Evolutionary conservation across 2,888 invertebrate species (phyloP).

Genomic region (Rhynchonema sp.): DNA sequence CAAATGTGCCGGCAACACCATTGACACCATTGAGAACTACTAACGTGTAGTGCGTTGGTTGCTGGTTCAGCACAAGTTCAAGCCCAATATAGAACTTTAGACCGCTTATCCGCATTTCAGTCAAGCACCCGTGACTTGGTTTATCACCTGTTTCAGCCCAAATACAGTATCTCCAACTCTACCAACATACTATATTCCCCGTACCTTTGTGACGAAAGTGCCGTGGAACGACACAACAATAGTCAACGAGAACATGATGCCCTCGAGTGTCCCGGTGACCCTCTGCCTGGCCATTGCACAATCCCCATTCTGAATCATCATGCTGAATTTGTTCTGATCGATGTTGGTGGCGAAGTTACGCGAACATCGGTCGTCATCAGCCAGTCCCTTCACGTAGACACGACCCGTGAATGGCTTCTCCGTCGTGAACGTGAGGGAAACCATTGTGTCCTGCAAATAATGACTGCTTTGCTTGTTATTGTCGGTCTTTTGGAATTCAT

Average conservation of each 20-base stretch:
- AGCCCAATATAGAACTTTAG: too few species aligned
- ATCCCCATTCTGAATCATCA: conserved; percentile 21
- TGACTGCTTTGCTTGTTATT: too few species aligned
- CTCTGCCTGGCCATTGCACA: conserved; percentile 21
- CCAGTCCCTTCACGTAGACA: conserved; percentile 15
- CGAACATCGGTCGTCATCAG: conserved; percentile 19
- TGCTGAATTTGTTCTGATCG: conserved; percentile 17
- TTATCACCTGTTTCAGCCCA: too few species aligned
- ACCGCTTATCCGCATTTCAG: too few species aligned
- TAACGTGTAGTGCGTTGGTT: too few species aligned
- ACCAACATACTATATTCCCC: too few species aligned
- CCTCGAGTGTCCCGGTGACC: conserved; percentile 19
- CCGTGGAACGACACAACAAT: conserved; percentile 24
- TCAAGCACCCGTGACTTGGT: too few species aligned
- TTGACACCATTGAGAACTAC: too few species aligned
- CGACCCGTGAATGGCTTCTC: conserved; percentile 23
- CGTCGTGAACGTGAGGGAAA: conserved; percentile 21
- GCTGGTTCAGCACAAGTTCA: too few species aligned
- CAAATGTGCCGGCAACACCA: too few species aligned
- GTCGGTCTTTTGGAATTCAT: too few species aligned
- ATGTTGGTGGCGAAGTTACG: conserved; percentile 18
- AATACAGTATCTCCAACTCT: too few species aligned
- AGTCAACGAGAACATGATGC: conserved; percentile 20
- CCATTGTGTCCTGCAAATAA: conserved; percentile 16
- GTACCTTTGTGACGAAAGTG: conserved; percentile 14